phyloP scores from a whole-genome alignment of 1,140 invertebrate genomes.

The Eumaeus atala region DNA sequence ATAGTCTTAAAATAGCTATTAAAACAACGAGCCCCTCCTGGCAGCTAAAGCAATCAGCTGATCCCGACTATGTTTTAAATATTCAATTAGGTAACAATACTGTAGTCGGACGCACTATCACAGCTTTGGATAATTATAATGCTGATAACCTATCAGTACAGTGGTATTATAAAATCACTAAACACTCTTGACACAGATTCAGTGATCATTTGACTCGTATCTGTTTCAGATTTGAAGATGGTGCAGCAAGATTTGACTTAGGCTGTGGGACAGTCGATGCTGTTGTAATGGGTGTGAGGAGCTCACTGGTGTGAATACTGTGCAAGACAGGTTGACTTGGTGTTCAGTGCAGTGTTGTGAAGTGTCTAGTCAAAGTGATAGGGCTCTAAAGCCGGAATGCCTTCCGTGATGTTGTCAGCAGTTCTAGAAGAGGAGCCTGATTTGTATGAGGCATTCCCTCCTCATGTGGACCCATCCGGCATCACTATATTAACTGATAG shows the following conservation, averaged over 20 bases:
- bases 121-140: conserved; percentile 33
- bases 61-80: conserved; percentile 61
- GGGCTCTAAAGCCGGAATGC: conserved; percentile 61
- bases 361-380: conserved; percentile 63
- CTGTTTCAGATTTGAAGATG: conserved; percentile 71
- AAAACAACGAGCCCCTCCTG: conserved; percentile 66
- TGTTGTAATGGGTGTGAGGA: conserved; percentile 48
- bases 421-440: conserved; percentile 82
- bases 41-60: conserved; percentile 65
- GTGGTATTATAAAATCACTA: conserved; percentile 37
- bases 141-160: conserved; percentile 41
- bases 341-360: conserved; percentile 59
- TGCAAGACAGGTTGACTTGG: conserved; percentile 44
- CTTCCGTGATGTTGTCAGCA: conserved; percentile 73
- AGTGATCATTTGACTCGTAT: conserved; percentile 40
- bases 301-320: conserved; percentile 55
- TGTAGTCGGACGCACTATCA: conserved; percentile 25
- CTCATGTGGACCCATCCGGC: conserved; percentile 82
- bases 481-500: conserved; percentile 78
- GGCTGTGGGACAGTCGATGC: conserved; percentile 36
- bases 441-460: conserved; percentile 82
- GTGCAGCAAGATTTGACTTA: conserved; percentile 75
- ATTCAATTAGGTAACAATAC: conserved; percentile 63
- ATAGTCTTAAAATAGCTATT: conserved; percentile 68
- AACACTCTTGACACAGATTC: conserved; percentile 33